These are phyloP conservation scores for Xerus rutilus DNA, from an alignment of 2,797 vertebrate species.

Conservation along the genomic window DNA sequence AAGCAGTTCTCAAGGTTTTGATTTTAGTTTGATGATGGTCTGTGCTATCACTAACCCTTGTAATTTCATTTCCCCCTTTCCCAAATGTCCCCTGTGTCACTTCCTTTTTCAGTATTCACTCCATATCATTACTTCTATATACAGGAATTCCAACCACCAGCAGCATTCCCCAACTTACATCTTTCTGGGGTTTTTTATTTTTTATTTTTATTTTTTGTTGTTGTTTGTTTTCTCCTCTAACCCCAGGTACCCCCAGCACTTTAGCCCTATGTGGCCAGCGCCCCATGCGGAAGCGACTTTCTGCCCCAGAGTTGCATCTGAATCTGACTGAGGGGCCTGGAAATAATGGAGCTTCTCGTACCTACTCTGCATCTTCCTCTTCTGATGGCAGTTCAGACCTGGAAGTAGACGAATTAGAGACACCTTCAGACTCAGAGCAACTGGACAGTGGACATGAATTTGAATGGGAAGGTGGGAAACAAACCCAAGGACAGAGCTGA, in stretches of 20 bases:
- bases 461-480: slow-evolving; percentile 92
- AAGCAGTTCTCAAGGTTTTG: not conserved
- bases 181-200: not conserved
- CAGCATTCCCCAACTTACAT: too few relatives aligned
- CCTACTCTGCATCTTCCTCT: slow-evolving; percentile 71
- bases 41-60: not conserved
- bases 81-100: not conserved
- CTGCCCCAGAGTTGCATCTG: slow-evolving; percentile 87
- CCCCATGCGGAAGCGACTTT: slow-evolving; percentile 89
- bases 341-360: slow-evolving; percentile 79
- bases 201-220: too few relatives aligned
- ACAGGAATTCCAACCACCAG: not conserved
- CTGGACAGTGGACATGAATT: slow-evolving; percentile 89
- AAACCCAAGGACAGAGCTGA: not conserved
- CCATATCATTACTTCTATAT: not conserved
- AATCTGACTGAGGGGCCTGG: slow-evolving; percentile 81
- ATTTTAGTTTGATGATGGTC: not conserved
- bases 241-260: slow-evolving; percentile 86
- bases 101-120: not conserved
- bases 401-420: slow-evolving; percentile 92
- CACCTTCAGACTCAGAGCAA: slow-evolving; percentile 91
- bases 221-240: not conserved
- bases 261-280: slow-evolving; percentile 87
- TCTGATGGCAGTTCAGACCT: slow-evolving; percentile 87
- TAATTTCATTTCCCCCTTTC: not conserved